phyloP scores from a whole-genome alignment of 2,888 invertebrate species.

The Acronicta aceris region DNA sequence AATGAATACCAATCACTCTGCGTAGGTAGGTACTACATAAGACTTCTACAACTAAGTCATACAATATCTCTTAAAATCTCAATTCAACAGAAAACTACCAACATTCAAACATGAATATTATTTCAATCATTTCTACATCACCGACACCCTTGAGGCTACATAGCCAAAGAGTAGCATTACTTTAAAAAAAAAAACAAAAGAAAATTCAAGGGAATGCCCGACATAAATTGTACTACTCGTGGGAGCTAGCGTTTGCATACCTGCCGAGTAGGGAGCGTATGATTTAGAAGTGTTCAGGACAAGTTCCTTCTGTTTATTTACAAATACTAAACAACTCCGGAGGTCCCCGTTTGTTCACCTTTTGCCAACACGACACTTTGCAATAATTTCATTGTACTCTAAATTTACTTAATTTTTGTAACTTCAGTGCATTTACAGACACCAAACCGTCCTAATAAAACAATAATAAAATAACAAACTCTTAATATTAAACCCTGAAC shows the following conservation, averaged over 20 bases:
- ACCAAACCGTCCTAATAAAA: too few species aligned
- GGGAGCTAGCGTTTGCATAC: slow-evolving; percentile 85
- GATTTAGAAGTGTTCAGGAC: slow-evolving; percentile 9
- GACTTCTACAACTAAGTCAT: background rate
- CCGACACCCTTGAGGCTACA: slow-evolving; percentile 57
- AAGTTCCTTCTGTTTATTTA: too few species aligned
- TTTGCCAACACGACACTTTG: too few species aligned
- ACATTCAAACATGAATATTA: slow-evolving; percentile 40
- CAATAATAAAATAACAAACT: too few species aligned
- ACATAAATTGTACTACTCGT: slow-evolving; percentile 86
- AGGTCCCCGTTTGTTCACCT: too few species aligned
- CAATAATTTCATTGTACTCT: too few species aligned
- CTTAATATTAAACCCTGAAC: too few species aligned
- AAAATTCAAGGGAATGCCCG: slow-evolving; percentile 84
- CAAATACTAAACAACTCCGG: too few species aligned
- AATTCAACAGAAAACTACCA: slow-evolving; percentile 13
- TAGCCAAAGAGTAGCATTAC: slow-evolving; percentile 71
- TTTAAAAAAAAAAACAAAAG: slow-evolving; percentile 82
- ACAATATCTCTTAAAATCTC: slow-evolving; percentile 1
- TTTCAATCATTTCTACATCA: slow-evolving; percentile 54
- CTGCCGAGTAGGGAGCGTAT: slow-evolving; percentile 70
- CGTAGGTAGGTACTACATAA: background rate
- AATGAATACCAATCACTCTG: too few species aligned
- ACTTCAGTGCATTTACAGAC: too few species aligned
- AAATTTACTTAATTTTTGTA: too few species aligned